Conservation (phyloP, 2,113 vertebrate genomes). For the Equus quagga region DNA sequence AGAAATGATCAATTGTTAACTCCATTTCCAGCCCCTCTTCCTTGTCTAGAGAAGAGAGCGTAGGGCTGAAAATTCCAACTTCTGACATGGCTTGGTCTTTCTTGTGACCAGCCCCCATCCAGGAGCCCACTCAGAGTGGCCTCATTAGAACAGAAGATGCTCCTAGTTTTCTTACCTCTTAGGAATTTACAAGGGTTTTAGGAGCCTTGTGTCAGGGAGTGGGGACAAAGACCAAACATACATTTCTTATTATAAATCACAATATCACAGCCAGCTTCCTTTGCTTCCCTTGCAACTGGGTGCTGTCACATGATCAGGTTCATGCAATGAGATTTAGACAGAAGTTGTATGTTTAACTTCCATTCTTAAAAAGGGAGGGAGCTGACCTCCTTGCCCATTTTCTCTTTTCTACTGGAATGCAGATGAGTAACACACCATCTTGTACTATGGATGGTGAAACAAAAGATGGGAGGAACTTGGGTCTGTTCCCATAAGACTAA, state of each 20-base stretch:
- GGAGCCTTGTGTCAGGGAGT: not conserved
- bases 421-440: not conserved
- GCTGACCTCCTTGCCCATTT: not conserved
- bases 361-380: not conserved
- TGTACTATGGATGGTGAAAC: not conserved
- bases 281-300: not conserved
- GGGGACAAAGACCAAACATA: not conserved
- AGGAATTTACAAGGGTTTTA: not conserved
- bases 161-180: not conserved
- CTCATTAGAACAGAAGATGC: not conserved
- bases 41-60: not conserved
- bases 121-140: not conserved
- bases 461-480: not conserved
- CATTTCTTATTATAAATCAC: not conserved
- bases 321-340: not conserved
- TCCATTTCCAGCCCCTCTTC: not conserved
- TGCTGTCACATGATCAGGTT: not conserved
- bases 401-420: not conserved
- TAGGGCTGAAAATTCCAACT: not conserved
- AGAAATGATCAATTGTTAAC: not conserved
- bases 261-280: not conserved
- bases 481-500: not conserved
- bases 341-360: not conserved
- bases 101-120: not conserved
- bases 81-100: not conserved